Conservation (phyloP, 1,140 invertebrate species). For the Nixonia krombeini region DNA sequence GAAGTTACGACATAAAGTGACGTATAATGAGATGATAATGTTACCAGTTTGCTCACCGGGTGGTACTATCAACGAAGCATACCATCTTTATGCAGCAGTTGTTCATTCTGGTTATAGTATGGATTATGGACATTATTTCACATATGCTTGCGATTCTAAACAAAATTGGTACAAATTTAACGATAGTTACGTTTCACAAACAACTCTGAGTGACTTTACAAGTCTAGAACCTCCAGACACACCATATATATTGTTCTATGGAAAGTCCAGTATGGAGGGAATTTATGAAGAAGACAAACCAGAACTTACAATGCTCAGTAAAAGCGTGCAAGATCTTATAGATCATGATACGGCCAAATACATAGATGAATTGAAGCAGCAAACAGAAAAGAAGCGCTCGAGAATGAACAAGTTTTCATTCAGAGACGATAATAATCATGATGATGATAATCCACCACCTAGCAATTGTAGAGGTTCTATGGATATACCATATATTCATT, state of each 20-base stretch:
- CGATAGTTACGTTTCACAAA: constrained; percentile 76
- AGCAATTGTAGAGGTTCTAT: constrained; percentile 57
- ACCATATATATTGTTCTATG: constrained; percentile 87
- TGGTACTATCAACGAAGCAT: constrained; percentile 66
- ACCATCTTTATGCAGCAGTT: constrained; percentile 84
- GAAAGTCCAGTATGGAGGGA: constrained; percentile 46
- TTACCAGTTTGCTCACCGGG: constrained; percentile 69
- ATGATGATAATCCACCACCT: constrained; percentile 62
- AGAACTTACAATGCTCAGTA: constrained; percentile 60
- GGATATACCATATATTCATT: constrained; percentile 31
- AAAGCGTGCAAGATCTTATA: constrained; percentile 68
- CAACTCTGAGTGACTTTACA: not conserved
- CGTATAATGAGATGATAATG: constrained; percentile 75
- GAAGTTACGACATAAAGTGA: constrained; percentile 80
- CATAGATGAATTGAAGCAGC: constrained; percentile 56
- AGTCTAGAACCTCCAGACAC: constrained; percentile 80
- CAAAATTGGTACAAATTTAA: constrained; percentile 87
- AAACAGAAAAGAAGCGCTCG: constrained; percentile 55
- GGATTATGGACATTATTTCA: constrained; percentile 90
- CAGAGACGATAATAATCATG: constrained; percentile 50
- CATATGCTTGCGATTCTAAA: constrained; percentile 79
- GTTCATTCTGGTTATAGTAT: constrained; percentile 86
- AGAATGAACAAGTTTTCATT: constrained; percentile 11
- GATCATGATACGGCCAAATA: constrained; percentile 62
- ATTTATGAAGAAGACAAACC: constrained; percentile 57